phyloP scores from a whole-genome alignment of 2,888 invertebrate genomes.

The Philonicus albiceps region DNA sequence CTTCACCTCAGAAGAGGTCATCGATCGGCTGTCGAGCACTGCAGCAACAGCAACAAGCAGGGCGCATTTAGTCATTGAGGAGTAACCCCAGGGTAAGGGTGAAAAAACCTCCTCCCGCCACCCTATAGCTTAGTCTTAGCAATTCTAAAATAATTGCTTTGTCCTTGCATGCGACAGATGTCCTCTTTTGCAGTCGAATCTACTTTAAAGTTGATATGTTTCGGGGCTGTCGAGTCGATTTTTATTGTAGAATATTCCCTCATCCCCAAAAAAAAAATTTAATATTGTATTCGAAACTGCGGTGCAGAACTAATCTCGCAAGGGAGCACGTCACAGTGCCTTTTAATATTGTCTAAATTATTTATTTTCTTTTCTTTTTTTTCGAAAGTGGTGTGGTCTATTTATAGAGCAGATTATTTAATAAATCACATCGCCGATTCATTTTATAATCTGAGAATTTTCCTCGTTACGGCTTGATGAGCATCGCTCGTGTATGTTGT shows the following conservation, averaged over 20 bases:
- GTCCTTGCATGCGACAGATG: background rate
- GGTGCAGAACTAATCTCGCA: background rate
- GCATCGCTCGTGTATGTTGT: background rate
- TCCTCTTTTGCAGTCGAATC: background rate
- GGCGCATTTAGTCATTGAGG: background rate
- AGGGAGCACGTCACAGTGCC: background rate
- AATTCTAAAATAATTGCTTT: background rate
- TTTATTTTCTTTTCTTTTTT: background rate
- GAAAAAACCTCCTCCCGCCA: background rate
- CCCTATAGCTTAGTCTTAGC: background rate
- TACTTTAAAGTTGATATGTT: background rate
- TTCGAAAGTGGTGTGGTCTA: background rate
- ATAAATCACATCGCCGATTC: background rate
- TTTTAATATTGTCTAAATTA: background rate
- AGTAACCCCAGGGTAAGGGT: background rate
- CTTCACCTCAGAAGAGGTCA: conserved; percentile 3
- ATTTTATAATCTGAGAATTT: background rate
- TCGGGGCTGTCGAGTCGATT: background rate
- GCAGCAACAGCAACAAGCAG: background rate
- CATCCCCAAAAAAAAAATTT: background rate
- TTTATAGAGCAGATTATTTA: background rate
- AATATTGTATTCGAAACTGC: background rate
- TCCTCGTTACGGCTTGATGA: background rate
- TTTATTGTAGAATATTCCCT: background rate
- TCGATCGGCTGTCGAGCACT: background rate